Conservation (phyloP, 2,797 vertebrate genomes). For the Hyperoplus immaculatus region DNA sequence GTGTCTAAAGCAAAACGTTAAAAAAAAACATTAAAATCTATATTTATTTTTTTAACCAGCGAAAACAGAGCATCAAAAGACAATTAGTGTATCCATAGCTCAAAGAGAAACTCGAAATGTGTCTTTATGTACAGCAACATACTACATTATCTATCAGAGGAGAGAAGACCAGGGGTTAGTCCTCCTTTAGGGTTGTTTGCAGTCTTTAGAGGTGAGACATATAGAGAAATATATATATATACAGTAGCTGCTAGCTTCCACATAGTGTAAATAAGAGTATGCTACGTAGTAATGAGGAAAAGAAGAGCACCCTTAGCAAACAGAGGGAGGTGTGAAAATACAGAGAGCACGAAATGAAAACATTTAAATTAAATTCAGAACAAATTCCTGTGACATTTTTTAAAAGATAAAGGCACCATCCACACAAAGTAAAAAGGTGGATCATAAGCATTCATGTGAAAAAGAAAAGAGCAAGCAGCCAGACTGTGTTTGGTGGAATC, state of each 20-base stretch:
- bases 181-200: slow-evolving; percentile 48
- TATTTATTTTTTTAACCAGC: slow-evolving; percentile 86
- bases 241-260: slow-evolving; percentile 62
- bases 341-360: background rate
- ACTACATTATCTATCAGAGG: slow-evolving; percentile 31
- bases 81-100: slow-evolving; percentile 89
- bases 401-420: slow-evolving; percentile 79
- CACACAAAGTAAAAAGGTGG: slow-evolving; percentile 66
- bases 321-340: slow-evolving; percentile 29
- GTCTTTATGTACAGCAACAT: slow-evolving; percentile 88
- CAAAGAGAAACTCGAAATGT: slow-evolving; percentile 85
- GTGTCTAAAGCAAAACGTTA: slow-evolving; percentile 92
- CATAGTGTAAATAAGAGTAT: slow-evolving; percentile 59
- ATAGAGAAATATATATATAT: slow-evolving; percentile 15
- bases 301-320: slow-evolving; percentile 17
- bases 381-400: slow-evolving; percentile 50
- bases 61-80: slow-evolving; percentile 95
- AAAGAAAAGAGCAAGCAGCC: background rate
- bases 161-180: slow-evolving; percentile 42
- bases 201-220: slow-evolving; percentile 44
- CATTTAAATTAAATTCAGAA: slow-evolving; percentile 18
- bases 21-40: slow-evolving; percentile 91
- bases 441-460: slow-evolving; percentile 57
- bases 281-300: slow-evolving; percentile 57
- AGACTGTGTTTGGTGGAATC: too few species aligned